phyloP scores from a whole-genome alignment of 2,888 invertebrate species.

The Lycophotia porphyrea region DNA sequence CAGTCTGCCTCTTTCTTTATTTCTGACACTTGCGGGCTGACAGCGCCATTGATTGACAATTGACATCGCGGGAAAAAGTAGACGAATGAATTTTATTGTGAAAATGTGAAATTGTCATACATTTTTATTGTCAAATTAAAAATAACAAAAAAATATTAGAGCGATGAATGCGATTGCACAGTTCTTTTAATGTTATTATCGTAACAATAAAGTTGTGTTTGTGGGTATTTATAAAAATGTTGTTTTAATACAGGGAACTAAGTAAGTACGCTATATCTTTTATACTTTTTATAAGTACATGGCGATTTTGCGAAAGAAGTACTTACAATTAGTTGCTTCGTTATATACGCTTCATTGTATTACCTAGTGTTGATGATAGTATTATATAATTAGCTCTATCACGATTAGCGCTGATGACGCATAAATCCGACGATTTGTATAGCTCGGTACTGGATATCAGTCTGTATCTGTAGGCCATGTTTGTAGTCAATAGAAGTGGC shows the following conservation, averaged over 20 bases:
- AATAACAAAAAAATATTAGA: not conserved
- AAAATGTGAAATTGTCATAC: too few species aligned
- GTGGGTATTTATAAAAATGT: not conserved
- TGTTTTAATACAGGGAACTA: not conserved
- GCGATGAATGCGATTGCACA: not conserved
- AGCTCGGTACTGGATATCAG: slow-evolving; percentile 18
- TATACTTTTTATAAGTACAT: not conserved
- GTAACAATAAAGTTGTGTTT: too few species aligned
- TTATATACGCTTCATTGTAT: not conserved
- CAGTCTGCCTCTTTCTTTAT: not conserved
- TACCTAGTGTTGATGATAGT: not conserved
- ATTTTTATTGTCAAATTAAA: slow-evolving; percentile 4
- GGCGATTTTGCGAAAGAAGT: not conserved
- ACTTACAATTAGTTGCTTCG: too few species aligned
- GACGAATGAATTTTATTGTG: too few species aligned
- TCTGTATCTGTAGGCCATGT: slow-evolving; percentile 22
- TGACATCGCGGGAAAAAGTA: slow-evolving; percentile 30
- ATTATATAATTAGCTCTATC: not conserved
- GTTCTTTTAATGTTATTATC: not conserved
- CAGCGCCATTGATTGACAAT: not conserved
- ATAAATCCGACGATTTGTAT: slow-evolving; percentile 21
- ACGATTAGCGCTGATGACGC: slow-evolving; percentile 16
- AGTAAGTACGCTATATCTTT: slow-evolving; percentile 16
- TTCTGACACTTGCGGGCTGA: not conserved
- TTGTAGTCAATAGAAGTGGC: slow-evolving; percentile 30